Conservation (phyloP, 2,797 vertebrate species). For the Monodelphis domestica region DNA sequence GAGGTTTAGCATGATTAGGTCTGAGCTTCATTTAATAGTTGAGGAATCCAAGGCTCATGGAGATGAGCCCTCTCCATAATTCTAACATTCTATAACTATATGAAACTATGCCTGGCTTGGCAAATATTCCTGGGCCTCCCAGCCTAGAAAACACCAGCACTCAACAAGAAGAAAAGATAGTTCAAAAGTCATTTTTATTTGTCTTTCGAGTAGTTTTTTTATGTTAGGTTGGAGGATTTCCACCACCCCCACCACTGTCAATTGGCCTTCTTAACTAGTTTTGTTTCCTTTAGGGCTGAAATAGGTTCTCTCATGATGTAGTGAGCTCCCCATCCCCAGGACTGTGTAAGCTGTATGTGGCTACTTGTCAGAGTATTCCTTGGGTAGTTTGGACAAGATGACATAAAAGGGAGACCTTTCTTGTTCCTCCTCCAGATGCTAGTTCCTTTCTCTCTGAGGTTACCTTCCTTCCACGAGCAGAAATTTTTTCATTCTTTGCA, state of each 20-base stretch:
- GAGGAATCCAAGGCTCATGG: not conserved
- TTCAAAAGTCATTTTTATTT: not conserved
- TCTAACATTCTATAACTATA: not conserved
- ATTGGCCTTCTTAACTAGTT: conserved; percentile 31
- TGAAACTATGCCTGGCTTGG: not conserved
- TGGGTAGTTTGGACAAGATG: not conserved
- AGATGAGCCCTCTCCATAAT: not conserved
- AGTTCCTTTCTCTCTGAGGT: not conserved
- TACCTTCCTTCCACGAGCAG: not conserved
- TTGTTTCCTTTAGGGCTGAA: conserved; percentile 4
- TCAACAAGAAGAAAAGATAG: conserved; percentile 72
- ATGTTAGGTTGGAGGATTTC: conserved; percentile 17
- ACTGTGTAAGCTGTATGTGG: not conserved
- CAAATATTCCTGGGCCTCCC: not conserved
- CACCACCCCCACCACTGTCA: not conserved
- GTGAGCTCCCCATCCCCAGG: not conserved
- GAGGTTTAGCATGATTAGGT: not conserved
- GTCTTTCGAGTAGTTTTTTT: conserved; percentile 38
- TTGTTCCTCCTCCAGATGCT: not conserved
- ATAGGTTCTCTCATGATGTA: not conserved
- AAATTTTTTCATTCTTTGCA: not conserved
- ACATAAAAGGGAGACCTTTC: too few species aligned
- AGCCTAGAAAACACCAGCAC: not conserved
- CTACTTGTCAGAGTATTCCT: not conserved
- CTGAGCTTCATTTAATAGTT: too few species aligned